These are phyloP conservation scores for Margarornis squamiger DNA, from an alignment of 2,797 vertebrate species.

Conservation along the genomic window DNA sequence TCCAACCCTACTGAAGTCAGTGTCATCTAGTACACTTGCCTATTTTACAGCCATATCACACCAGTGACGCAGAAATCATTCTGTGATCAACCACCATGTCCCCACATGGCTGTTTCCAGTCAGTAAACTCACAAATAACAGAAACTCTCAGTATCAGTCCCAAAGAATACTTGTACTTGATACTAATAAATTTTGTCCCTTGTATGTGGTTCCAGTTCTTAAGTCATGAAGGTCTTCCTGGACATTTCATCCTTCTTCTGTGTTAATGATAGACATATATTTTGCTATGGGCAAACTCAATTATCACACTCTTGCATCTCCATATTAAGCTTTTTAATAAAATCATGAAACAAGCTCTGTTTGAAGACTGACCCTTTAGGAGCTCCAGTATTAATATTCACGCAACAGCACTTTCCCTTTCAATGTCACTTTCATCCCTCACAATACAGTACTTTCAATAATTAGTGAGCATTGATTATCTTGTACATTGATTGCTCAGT, in stretches of 20 bases:
- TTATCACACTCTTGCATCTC: neutral
- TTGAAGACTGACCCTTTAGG: neutral
- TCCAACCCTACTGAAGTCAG: neutral
- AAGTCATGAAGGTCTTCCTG: neutral
- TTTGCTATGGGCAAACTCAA: neutral
- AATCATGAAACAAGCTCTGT: neutral
- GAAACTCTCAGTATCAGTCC: neutral
- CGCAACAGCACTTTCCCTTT: neutral
- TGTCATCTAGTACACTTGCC: neutral
- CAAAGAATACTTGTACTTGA: neutral
- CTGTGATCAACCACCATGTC: neutral
- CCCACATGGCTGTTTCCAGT: neutral
- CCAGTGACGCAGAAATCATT: neutral
- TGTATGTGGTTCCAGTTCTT: neutral
- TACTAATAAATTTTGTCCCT: neutral
- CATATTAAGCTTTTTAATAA: neutral
- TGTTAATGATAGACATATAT: fast-evolving
- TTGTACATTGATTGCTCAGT: neutral
- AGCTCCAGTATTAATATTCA: neutral
- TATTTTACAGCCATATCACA: neutral
- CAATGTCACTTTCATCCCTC: neutral
- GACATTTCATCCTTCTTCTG: neutral
- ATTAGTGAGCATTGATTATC: neutral
- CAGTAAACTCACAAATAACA: neutral
- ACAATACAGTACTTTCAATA: neutral